Evolutionary conservation across 2,113 vertebrate genomes (phyloP).

Genomic region (Helogale parvula): DNA sequence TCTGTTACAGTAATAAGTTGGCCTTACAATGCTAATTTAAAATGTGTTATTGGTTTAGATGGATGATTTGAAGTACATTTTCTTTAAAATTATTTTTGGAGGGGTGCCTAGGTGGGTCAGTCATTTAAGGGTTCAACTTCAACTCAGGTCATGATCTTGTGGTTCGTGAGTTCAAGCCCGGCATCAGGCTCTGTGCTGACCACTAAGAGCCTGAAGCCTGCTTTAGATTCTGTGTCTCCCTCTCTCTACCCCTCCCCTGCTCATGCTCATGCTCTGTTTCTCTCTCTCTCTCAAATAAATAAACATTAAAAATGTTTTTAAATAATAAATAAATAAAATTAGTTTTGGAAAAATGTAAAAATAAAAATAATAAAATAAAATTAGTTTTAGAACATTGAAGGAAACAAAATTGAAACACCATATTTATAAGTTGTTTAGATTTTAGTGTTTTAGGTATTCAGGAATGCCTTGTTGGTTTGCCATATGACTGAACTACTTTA

Average conservation of each 20-base stretch:
- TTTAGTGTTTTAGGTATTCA: conserved; percentile 6
- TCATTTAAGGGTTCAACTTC: too few relatives aligned
- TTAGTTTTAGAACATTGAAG: conserved; percentile 11
- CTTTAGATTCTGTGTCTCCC: too few relatives aligned
- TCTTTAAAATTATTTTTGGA: conserved; percentile 45
- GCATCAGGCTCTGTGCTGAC: too few relatives aligned
- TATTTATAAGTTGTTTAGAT: conserved; percentile 27
- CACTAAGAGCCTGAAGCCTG: too few relatives aligned
- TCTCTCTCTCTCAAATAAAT: too few relatives aligned
- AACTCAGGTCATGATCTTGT: too few relatives aligned
- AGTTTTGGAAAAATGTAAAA: not conserved
- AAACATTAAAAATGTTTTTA: too few relatives aligned
- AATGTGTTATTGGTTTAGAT: not conserved
- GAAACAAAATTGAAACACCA: conserved; percentile 10
- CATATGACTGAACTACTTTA: conserved; percentile 1
- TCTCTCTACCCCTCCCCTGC: too few relatives aligned
- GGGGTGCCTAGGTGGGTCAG: too few relatives aligned
- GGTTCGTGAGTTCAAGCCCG: too few relatives aligned
- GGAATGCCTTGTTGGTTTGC: conserved; percentile 33
- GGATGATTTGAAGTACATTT: conserved; percentile 34
- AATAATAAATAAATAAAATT: too few relatives aligned
- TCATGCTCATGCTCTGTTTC: too few relatives aligned
- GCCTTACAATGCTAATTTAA: conserved; percentile 30
- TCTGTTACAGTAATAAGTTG: not conserved
- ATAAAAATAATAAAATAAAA: conserved; percentile 2